These are phyloP conservation scores for Rhinolophus sinicus DNA, from an alignment of 2,113 vertebrate species.

Conservation along the genomic window DNA sequence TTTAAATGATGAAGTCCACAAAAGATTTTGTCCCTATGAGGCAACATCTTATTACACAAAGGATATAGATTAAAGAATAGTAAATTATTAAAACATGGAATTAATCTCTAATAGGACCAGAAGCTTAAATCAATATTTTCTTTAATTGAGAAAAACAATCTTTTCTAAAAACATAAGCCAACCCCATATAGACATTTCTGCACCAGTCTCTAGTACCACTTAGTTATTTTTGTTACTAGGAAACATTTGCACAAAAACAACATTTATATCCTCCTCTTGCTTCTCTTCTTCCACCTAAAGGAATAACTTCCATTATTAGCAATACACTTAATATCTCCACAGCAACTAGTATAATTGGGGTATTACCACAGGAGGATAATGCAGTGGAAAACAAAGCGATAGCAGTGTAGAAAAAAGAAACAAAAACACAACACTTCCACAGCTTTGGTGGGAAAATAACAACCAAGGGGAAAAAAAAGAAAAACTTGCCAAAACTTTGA, in stretches of 20 bases:
- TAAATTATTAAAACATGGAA: background rate
- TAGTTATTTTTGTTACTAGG: conserved; percentile 36
- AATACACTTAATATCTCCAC: conserved; percentile 47
- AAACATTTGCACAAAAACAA: conserved; percentile 50
- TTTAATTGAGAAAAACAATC: background rate
- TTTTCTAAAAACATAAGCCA: background rate
- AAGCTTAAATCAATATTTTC: conserved; percentile 5
- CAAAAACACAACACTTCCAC: background rate
- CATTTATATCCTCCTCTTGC: background rate
- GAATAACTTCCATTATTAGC: conserved; percentile 38
- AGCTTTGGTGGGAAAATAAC: background rate
- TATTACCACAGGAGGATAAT: background rate
- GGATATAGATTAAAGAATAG: background rate
- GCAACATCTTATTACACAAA: background rate
- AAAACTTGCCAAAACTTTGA: background rate
- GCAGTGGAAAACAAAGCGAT: conserved; percentile 44
- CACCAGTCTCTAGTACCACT: background rate
- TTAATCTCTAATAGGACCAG: background rate
- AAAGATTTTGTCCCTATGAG: background rate
- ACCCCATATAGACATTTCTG: background rate
- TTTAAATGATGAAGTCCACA: background rate
- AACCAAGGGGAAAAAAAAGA: background rate
- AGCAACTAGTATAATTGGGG: conserved; percentile 31
- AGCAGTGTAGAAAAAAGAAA: background rate
- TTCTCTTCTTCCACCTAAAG: conserved; percentile 48